Conservation (phyloP, 2,113 vertebrate species). For the Panurus biarmicus region DNA sequence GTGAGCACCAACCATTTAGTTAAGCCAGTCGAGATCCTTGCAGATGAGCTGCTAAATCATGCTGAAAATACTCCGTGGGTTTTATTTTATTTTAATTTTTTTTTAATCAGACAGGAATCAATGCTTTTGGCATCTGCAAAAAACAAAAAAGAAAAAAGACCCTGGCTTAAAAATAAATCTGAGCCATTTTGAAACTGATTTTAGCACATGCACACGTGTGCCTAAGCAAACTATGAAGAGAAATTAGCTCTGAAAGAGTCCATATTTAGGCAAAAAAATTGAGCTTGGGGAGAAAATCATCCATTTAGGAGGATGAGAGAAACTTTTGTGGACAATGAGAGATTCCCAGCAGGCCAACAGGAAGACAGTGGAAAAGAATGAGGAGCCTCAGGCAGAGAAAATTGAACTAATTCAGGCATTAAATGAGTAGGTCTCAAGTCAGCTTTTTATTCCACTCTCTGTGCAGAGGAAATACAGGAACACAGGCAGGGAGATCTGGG, state of each 20-base stretch:
- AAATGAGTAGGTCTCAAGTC: not conserved
- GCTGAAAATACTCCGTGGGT: not conserved
- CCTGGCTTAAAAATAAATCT: conserved; percentile 2
- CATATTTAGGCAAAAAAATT: not conserved
- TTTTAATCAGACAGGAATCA: not conserved
- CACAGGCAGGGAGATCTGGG: not conserved
- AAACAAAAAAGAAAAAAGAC: not conserved
- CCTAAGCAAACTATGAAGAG: not conserved
- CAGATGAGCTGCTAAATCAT: not conserved
- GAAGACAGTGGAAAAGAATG: not conserved
- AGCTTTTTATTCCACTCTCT: not conserved
- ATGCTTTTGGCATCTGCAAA: not conserved
- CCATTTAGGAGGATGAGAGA: not conserved
- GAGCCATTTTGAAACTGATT: not conserved
- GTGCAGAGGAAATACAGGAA: not conserved
- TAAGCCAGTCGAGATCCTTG: not conserved
- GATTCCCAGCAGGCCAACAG: not conserved
- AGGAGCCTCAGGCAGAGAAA: conserved; percentile 4
- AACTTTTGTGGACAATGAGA: not conserved
- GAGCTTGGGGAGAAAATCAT: not conserved
- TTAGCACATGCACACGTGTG: not conserved
- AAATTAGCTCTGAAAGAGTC: not conserved
- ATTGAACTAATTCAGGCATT: conserved; percentile 4
- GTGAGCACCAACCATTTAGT: not conserved
- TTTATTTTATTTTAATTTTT: not conserved